These are phyloP conservation scores for Caenorhabditis brenneri DNA, from an alignment of 1,140 invertebrate species.

Conservation along the genomic window DNA sequence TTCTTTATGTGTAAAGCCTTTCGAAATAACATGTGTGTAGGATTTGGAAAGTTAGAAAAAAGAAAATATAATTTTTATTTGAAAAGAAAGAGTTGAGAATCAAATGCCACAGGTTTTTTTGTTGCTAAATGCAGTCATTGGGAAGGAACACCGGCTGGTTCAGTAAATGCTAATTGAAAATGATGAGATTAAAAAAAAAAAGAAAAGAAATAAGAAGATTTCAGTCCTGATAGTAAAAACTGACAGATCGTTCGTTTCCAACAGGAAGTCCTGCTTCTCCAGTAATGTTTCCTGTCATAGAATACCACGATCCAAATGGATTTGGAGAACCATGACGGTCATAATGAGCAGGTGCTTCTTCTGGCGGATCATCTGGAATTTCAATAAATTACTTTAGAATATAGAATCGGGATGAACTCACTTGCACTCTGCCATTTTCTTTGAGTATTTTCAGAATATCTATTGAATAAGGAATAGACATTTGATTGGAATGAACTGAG, in stretches of 20 bases:
- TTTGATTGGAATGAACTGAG: constrained; percentile 21
- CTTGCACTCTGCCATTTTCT: constrained; percentile 57
- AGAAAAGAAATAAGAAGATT: background rate
- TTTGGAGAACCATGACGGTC: constrained; percentile 50
- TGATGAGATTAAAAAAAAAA: background rate
- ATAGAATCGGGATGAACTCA: background rate
- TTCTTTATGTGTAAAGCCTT: background rate
- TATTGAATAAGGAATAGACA: constrained; percentile 49
- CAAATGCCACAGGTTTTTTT: background rate
- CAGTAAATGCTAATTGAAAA: background rate
- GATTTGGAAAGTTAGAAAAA: background rate
- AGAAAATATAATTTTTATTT: background rate
- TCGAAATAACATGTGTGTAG: background rate
- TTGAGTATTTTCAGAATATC: constrained; percentile 54
- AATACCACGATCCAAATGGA: constrained; percentile 56
- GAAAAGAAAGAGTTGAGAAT: background rate
- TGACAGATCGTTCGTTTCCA: constrained; percentile 28
- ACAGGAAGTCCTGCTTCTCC: constrained; percentile 54
- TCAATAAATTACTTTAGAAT: background rate
- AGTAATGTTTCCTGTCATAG: constrained; percentile 51
- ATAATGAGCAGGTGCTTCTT: constrained; percentile 36
- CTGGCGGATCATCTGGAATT: constrained; percentile 50
- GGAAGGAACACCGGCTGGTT: background rate
- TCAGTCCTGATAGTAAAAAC: constrained; percentile 32
- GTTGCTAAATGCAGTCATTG: background rate